Evolutionary conservation across 2,113 vertebrate genomes (phyloP).

Genomic region (Sapajus apella): DNA sequence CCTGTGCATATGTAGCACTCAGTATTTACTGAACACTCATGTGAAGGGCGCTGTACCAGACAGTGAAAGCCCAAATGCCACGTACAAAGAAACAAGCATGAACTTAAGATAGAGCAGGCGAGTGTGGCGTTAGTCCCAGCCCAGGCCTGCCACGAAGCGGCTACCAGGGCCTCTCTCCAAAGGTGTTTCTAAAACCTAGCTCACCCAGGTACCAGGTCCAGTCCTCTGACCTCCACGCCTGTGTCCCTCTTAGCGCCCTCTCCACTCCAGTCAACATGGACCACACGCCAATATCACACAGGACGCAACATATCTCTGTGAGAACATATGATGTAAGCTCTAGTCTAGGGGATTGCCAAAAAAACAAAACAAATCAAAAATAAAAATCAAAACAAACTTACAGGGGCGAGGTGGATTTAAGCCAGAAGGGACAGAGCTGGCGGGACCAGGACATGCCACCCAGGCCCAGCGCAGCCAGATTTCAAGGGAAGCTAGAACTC

Average conservation of each 20-base stretch:
- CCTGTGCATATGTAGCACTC: not conserved
- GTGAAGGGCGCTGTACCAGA: not conserved
- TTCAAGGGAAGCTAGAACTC: not conserved
- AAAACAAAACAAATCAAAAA: not conserved
- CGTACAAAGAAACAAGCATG: rapidly evolving
- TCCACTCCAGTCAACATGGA: not conserved
- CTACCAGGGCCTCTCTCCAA: not conserved
- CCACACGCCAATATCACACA: not conserved
- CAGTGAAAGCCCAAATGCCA: not conserved
- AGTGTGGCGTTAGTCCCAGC: too few relatives aligned
- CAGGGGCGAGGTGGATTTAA: too few relatives aligned
- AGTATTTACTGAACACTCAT: not conserved
- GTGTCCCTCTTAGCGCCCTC: rapidly evolving
- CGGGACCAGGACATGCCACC: too few relatives aligned
- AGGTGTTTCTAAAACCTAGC: not conserved
- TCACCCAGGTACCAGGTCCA: not conserved
- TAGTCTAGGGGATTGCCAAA: not conserved
- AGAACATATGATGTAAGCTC: not conserved
- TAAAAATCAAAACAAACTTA: not conserved
- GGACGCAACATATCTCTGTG: not conserved
- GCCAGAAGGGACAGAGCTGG: not conserved
- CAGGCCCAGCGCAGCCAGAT: not conserved
- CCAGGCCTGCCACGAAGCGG: not conserved
- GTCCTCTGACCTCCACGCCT: not conserved
- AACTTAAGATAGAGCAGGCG: too few relatives aligned